Percentiles rank a stretch among this genome's conserved stretches.
Evolutionary conservation across 2,797 vertebrate genomes (phyloP).

Genomic region (Astyanax mexicanus): DNA sequence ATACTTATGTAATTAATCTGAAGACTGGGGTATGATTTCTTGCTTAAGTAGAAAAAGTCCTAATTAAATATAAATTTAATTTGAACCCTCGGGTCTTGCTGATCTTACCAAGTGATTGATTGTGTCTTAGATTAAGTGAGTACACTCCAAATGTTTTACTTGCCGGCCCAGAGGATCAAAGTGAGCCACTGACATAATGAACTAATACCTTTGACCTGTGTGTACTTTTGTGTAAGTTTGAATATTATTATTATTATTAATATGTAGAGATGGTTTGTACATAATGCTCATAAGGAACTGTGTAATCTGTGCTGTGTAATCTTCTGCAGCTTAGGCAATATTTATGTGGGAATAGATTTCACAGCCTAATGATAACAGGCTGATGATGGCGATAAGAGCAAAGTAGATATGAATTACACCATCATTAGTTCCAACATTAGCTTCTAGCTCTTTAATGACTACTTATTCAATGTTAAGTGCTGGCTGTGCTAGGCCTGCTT

Average conservation of each 20-base stretch:
- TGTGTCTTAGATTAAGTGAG: no score
- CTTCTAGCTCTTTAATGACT: conserved; percentile 32
- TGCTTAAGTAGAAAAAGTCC: no score
- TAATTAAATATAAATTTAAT: no score
- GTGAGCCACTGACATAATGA: conserved; percentile 12
- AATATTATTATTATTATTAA: conserved; percentile 44
- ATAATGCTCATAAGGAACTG: no score
- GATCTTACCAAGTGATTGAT: no score
- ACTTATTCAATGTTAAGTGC: not conserved
- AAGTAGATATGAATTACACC: conserved; percentile 34
- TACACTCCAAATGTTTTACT: no score
- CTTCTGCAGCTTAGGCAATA: not conserved
- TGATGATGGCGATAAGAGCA: not conserved
- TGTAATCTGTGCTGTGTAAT: not conserved
- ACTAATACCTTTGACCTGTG: not conserved
- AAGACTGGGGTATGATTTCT: no score
- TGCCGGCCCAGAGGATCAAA: not conserved
- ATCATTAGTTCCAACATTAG: conserved; percentile 42
- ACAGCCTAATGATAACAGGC: not conserved
- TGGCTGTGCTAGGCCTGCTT: not conserved
- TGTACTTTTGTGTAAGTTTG: conserved; percentile 1
- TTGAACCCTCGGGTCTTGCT: no score
- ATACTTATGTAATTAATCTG: no score
- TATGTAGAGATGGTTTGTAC: not conserved
- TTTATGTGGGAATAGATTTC: not conserved